phyloP scores from a whole-genome alignment of 2,797 vertebrate species.

The Hippocampus kuda region DNA sequence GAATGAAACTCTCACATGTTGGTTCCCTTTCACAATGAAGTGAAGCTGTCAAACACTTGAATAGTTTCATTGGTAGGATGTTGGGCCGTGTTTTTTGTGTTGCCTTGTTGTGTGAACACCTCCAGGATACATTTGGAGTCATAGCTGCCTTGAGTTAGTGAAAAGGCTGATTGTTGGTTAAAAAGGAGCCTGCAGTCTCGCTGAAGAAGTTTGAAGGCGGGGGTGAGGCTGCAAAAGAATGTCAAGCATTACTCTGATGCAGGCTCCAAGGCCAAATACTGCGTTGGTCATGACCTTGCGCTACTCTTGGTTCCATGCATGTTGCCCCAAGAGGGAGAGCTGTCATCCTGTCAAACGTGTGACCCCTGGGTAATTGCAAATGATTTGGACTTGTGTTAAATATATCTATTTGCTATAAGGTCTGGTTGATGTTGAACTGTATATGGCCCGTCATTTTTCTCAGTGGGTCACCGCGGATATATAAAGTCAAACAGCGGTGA shows the following conservation, averaged over 20 bases:
- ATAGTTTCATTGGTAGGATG: conserved; percentile 50
- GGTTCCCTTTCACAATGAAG: neutral
- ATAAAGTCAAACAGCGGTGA: conserved; percentile 12
- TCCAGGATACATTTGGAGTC: conserved; percentile 37
- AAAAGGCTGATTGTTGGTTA: conserved; percentile 61
- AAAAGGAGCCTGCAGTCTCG: conserved; percentile 34
- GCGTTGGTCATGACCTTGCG: conserved; percentile 43
- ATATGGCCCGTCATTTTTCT: neutral
- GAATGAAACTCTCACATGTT: conserved; percentile 10
- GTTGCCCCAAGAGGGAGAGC: neutral
- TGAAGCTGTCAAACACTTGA: conserved; percentile 19
- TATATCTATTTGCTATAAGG: neutral
- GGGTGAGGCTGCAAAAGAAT: conserved; percentile 54
- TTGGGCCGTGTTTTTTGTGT: conserved; percentile 29
- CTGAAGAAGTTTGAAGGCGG: conserved; percentile 39
- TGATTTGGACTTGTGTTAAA: too few relatives aligned
- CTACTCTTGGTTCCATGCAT: conserved; percentile 11
- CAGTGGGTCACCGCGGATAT: neutral
- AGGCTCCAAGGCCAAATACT: conserved; percentile 53
- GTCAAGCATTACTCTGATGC: conserved; percentile 52
- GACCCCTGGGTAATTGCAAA: neutral
- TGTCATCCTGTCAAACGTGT: neutral
- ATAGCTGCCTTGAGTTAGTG: conserved; percentile 34
- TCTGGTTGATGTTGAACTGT: neutral
- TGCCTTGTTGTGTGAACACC: conserved; percentile 33